These are phyloP conservation scores for Probaryconus sp. DNA, from an alignment of 1,140 invertebrate genomes.

Conservation along the genomic window DNA sequence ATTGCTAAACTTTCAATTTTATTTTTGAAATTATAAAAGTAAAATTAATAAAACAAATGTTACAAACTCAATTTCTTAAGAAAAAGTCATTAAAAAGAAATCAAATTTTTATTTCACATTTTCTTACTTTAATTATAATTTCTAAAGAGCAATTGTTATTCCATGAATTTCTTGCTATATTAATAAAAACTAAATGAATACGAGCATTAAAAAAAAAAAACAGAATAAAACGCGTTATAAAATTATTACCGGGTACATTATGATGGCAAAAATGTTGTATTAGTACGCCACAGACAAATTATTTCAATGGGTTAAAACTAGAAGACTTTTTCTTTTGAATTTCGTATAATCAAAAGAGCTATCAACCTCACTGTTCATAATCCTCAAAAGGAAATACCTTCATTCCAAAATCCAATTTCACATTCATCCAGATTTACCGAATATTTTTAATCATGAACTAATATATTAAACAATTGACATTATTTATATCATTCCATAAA, in stretches of 20 bases:
- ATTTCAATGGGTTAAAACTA: constrained; percentile 35
- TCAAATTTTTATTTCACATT: no score
- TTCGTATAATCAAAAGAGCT: constrained; percentile 38
- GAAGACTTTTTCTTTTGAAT: constrained; percentile 31
- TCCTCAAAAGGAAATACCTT: constrained; percentile 47
- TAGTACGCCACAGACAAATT: constrained; percentile 13
- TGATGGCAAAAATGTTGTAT: not conserved
- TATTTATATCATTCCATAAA: no score
- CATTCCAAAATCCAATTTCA: constrained; percentile 39
- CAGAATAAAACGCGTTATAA: not conserved
- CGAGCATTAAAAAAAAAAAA: constrained; percentile 7
- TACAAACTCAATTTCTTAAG: no score
- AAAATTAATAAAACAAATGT: no score
- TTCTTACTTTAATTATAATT: no score
- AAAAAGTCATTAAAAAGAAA: no score
- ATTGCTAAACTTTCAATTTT: no score
- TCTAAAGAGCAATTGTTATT: no score
- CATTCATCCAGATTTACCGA: constrained; percentile 39
- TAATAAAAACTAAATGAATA: no score
- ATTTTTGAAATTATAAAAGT: no score
- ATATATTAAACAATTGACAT: no score
- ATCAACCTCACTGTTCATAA: constrained; percentile 41
- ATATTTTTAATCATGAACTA: constrained; percentile 44
- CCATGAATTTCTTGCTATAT: no score
- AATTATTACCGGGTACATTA: not conserved